These are phyloP conservation scores for Ormyrus rosae DNA, from an alignment of 2,888 invertebrate genomes.

Conservation along the genomic window DNA sequence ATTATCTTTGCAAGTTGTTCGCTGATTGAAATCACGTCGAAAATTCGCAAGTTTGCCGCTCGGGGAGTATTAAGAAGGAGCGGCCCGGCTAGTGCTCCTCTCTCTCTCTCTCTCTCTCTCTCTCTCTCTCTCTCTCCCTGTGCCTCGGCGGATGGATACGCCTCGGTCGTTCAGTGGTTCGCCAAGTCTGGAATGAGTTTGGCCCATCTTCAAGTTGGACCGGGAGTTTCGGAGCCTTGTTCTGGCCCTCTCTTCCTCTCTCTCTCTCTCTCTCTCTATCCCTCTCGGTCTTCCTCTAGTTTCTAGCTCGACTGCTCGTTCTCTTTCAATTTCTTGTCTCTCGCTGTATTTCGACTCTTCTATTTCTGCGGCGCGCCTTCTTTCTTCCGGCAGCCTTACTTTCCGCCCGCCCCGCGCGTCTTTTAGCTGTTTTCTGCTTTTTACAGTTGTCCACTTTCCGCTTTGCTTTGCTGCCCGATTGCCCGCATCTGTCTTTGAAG, in stretches of 20 bases:
- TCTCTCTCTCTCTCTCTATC: neutral
- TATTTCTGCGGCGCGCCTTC: constrained; percentile 15
- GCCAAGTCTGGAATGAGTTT: constrained; percentile 71
- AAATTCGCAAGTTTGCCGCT: constrained; percentile 52
- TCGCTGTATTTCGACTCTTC: constrained; percentile 32
- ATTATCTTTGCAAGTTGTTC: constrained; percentile 54
- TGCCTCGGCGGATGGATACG: constrained; percentile 42
- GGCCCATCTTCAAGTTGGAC: constrained; percentile 67
- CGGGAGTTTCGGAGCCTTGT: constrained; percentile 61
- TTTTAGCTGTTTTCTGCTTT: constrained; percentile 13
- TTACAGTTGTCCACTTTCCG: constrained; percentile 9
- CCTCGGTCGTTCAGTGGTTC: constrained; percentile 64
- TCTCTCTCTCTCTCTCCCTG: too few species aligned
- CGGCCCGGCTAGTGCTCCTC: neutral
- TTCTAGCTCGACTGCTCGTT: neutral
- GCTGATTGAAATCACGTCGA: constrained; percentile 56
- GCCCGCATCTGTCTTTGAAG: too few species aligned
- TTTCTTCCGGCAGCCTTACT: neutral
- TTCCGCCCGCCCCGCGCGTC: neutral
- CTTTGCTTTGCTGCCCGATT: constrained; percentile 1
- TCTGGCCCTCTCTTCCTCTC: neutral
- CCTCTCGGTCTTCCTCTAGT: neutral
- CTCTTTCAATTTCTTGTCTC: constrained; percentile 54
- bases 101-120: too few species aligned
- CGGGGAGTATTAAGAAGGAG: constrained; percentile 42